Evolutionary conservation across 2,797 vertebrate species (phyloP), one percentile per base, ranked within the genome.

Genomic region (Glyptemys insculpta): DNA sequence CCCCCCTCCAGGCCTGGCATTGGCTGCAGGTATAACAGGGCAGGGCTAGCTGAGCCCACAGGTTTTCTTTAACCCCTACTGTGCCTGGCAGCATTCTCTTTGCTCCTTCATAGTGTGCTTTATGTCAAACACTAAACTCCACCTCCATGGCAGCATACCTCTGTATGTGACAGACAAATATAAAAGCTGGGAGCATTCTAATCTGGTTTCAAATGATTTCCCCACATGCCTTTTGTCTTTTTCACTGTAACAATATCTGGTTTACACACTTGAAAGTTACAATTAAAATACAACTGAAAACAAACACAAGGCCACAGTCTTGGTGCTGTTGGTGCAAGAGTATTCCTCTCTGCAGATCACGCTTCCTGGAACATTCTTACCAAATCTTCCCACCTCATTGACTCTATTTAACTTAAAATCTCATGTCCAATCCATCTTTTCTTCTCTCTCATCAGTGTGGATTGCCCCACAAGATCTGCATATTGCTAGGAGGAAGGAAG

Each of bases 391-490:
- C 34, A 87, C 72, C 83, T 82, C 81, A 21, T 29, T 47, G 78
- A 19, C 31, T 86, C n/a, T n/a, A 2, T 1, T 0, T 21, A 25
- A 80, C 12, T 44, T 72, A 78, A 15, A 57, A 19, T 1, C 0
- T 80, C 41, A 78, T 27, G 65, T 84, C 21, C 65, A 79, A 92
- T 65, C 84, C 85, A 65, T 78, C 11, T 50, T 86, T 37, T 25
- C 44, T 87, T 37, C 47, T 2, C 6, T 54, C 59, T 81, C 29
- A 44, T 44, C 14, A 25, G 37, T 44, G 6, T 12, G 82, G 25
- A 83, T 7, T 5, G 7, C 56, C 72, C 78, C 88, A 79, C 37
- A 85, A 80, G 44, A 93, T 50, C 88, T 87, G 49, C 82, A 90
- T 56, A 41, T 62, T 79, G 74, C 23, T 37, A 94, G 44, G 21